A percentile compares a stretch with the other conserved stretches of the same genome.
Conservation (phyloP, 2,113 vertebrate genomes). For the Corythoichthys intestinalis region DNA sequence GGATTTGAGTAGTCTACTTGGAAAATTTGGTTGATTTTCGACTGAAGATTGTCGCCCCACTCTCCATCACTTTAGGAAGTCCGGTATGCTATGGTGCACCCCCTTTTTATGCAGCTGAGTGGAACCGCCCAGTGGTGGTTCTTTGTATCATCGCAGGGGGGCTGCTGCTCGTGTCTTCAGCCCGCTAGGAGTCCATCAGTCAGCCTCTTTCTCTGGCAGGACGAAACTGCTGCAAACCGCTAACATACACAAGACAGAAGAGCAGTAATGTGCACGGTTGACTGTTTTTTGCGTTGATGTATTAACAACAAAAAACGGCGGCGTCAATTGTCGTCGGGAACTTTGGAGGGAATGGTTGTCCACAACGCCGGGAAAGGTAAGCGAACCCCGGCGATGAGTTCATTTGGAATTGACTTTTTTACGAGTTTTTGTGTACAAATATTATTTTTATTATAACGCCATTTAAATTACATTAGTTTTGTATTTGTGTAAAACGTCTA, state of each 20-base stretch:
- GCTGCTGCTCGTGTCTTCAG: conserved; percentile 24
- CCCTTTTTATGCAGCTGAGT: conserved; percentile 35
- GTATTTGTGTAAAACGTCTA: no score
- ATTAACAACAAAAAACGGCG: conserved; percentile 9
- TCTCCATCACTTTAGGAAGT: conserved; percentile 20
- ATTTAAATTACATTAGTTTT: no score
- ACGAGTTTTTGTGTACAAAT: no score
- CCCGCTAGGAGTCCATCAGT: background rate
- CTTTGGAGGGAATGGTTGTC: conserved; percentile 59
- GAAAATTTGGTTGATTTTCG: background rate
- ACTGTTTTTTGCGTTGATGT: conserved; percentile 24
- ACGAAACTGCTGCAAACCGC: background rate
- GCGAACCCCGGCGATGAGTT: conserved; percentile 15
- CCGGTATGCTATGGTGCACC: conserved; percentile 18
- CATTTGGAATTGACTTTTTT: background rate
- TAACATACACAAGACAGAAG: background rate
- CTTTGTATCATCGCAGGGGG: conserved; percentile 51
- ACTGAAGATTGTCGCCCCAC: conserved; percentile 6
- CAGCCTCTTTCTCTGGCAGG: background rate
- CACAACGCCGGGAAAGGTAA: conserved; percentile 54
- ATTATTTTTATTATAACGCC: no score
- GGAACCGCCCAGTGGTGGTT: conserved; percentile 55
- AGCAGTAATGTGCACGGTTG: conserved; percentile 9
- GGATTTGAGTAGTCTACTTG: background rate
- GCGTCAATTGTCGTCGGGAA: conserved; percentile 22